These are phyloP conservation scores for Lottia gigantea DNA, from an alignment of 2,888 invertebrate genomes.

Conservation along the genomic window DNA sequence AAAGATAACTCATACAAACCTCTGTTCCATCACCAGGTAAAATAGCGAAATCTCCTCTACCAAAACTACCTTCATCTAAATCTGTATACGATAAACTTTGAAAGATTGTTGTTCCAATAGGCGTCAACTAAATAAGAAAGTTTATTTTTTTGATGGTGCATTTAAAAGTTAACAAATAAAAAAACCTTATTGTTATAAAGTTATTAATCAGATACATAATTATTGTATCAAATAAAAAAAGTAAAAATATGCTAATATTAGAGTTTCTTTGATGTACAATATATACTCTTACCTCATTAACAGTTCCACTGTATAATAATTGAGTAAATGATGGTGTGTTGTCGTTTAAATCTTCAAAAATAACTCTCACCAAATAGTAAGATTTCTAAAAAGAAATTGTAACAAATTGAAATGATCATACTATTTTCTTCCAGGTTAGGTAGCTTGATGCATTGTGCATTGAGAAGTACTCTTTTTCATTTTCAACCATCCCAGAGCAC, in stretches of 20 bases:
- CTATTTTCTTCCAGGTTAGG: neutral
- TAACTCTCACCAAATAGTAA: constrained; percentile 29
- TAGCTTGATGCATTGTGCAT: neutral
- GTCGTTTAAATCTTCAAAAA: constrained; percentile 44
- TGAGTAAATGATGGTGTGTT: constrained; percentile 38
- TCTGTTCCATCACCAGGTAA: constrained; percentile 24
- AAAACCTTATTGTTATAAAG: too few relatives aligned
- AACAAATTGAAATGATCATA: neutral
- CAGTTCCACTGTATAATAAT: constrained; percentile 20
- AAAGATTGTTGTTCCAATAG: constrained; percentile 36
- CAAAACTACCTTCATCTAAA: constrained; percentile 39
- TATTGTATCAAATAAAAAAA: too few relatives aligned
- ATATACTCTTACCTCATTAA: constrained; percentile 30
- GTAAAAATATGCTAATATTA: too few relatives aligned
- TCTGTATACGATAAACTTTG: constrained; percentile 35
- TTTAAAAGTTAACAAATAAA: too few relatives aligned
- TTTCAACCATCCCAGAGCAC: too few relatives aligned
- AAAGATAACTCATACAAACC: constrained; percentile 13
- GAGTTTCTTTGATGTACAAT: neutral
- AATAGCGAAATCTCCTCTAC: constrained; percentile 30
- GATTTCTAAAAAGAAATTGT: constrained; percentile 16
- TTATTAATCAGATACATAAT: too few relatives aligned
- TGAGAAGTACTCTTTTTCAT: too few relatives aligned
- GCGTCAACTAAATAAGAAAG: constrained; percentile 34
- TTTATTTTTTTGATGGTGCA: neutral